A percentile compares a stretch with the other conserved stretches of the same genome.
Conservation (phyloP, 2,888 invertebrate species). For the Xanthia icteritia region DNA sequence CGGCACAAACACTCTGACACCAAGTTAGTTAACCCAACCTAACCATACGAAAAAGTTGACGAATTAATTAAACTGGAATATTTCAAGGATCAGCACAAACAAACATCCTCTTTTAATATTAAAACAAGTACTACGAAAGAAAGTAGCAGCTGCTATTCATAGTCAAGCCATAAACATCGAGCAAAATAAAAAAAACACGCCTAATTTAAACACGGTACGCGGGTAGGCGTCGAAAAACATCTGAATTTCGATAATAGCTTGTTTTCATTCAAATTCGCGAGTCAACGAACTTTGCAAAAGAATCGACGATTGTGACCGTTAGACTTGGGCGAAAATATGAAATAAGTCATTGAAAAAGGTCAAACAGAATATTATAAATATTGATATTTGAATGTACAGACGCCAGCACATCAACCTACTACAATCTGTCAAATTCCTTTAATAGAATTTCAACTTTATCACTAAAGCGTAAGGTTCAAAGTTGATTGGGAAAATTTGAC, state of each 20-base stretch:
- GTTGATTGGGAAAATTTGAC: too few relatives aligned
- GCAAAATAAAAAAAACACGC: not conserved
- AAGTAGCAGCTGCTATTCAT: constrained; percentile 1
- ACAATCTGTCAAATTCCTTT: too few relatives aligned
- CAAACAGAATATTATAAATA: not conserved
- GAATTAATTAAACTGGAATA: too few relatives aligned
- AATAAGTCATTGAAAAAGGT: constrained; percentile 25
- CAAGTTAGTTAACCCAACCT: too few relatives aligned
- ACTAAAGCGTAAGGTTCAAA: too few relatives aligned
- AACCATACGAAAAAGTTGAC: too few relatives aligned
- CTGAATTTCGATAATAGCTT: constrained; percentile 24
- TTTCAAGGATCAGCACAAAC: too few relatives aligned
- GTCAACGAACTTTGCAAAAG: constrained; percentile 46
- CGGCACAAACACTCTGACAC: too few relatives aligned
- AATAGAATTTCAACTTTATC: too few relatives aligned
- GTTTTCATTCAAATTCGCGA: constrained; percentile 41
- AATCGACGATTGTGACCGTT: constrained; percentile 33
- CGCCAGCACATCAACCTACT: too few relatives aligned
- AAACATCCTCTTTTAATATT: not conserved
- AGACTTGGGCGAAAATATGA: constrained; percentile 5
- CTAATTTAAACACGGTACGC: constrained; percentile 15
- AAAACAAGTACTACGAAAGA: not conserved
- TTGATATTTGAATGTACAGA: not conserved
- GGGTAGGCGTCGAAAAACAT: constrained; percentile 42
- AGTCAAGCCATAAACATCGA: constrained; percentile 3